Conservation (phyloP, 2,888 invertebrate genomes). For the Tanytarsus gracilentus region DNA sequence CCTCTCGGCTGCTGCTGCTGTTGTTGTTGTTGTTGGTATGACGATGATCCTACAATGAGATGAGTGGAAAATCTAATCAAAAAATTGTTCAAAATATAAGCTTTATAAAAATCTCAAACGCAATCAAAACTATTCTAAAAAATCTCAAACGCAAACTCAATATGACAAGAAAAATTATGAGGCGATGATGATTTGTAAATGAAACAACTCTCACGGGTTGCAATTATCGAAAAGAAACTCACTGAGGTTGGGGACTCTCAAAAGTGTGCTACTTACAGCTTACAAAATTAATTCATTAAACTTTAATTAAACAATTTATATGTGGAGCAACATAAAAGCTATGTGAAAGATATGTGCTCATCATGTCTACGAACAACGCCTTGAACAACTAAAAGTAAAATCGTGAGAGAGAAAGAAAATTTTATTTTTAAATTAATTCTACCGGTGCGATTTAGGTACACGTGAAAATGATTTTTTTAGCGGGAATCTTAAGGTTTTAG, state of each 20-base stretch:
- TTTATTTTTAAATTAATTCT: background rate
- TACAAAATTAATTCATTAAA: background rate
- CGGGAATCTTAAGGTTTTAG: too few species aligned
- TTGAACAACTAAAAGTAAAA: slow-evolving; percentile 20
- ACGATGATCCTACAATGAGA: slow-evolving; percentile 33
- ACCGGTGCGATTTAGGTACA: too few species aligned
- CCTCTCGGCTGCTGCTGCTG: slow-evolving; percentile 35
- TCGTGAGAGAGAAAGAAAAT: background rate
- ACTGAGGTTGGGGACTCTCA: background rate
- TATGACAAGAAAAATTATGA: too few species aligned
- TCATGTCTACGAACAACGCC: slow-evolving; percentile 26
- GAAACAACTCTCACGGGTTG: too few species aligned
- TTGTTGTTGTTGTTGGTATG: slow-evolving; percentile 43
- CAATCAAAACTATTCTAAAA: too few species aligned
- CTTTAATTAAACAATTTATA: background rate
- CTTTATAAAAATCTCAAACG: background rate
- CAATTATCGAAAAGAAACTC: too few species aligned
- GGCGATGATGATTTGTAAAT: too few species aligned
- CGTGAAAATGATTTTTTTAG: too few species aligned
- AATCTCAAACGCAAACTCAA: too few species aligned
- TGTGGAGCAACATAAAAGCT: too few species aligned
- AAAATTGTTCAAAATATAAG: slow-evolving; percentile 4
- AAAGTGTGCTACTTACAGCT: slow-evolving; percentile 7
- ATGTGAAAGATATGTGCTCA: background rate
- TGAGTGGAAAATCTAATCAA: slow-evolving; percentile 1